A percentile compares a stretch with the other conserved stretches of the same genome.
phyloP scores from a whole-genome alignment of 2,888 invertebrate species.

The Leucophora obtusa region DNA sequence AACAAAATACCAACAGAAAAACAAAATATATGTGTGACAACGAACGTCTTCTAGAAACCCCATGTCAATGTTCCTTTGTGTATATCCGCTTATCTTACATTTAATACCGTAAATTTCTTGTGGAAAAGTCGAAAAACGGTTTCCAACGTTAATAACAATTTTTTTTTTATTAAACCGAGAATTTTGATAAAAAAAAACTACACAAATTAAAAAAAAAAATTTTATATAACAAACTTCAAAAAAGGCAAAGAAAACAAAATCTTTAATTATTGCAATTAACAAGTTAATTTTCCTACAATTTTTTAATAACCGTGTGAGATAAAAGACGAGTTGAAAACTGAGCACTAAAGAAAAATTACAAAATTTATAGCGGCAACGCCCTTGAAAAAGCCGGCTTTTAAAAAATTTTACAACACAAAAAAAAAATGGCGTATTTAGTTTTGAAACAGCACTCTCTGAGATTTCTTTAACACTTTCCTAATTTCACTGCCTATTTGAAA shows the following conservation, averaged over 20 bases:
- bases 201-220: background rate
- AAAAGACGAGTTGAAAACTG: background rate
- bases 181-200: conserved; percentile 50
- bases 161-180: conserved; percentile 47
- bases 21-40: no score
- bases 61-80: no score
- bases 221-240: conserved; percentile 31
- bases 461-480: no score
- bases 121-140: conserved; percentile 1
- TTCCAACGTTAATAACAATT: conserved; percentile 60
- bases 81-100: no score
- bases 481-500: no score
- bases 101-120: conserved; percentile 16
- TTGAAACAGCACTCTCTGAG: no score
- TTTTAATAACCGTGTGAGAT: conserved; percentile 2
- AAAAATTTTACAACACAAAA: background rate
- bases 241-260: conserved; percentile 15
- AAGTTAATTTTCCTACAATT: conserved; percentile 2
- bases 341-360: background rate
- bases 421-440: conserved; percentile 43
- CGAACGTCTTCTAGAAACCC: no score
- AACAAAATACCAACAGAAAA: no score
- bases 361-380: conserved; percentile 67
- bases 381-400: conserved; percentile 63
- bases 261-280: background rate